These are phyloP conservation scores for Tragelaphus scriptus DNA, from an alignment of 2,113 vertebrate species.

Conservation along the genomic window DNA sequence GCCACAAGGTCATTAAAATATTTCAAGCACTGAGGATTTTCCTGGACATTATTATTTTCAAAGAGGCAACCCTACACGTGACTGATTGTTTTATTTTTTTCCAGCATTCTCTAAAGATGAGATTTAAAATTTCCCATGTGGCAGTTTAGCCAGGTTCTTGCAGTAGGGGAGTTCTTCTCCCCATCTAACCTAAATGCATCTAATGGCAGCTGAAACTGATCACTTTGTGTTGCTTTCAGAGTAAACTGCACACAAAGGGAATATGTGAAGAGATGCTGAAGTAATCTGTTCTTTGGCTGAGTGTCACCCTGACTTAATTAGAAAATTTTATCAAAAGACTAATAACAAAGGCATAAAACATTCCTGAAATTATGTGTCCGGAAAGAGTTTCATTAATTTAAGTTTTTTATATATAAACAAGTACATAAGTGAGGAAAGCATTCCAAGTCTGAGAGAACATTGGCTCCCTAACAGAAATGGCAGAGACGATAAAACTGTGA, in stretches of 20 bases:
- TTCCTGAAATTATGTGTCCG: slow-evolving; percentile 48
- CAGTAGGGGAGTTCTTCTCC: neutral
- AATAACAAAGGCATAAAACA: slow-evolving; percentile 55
- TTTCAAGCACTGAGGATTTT: neutral
- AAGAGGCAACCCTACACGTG: neutral
- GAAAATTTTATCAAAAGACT: slow-evolving; percentile 40
- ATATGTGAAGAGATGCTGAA: slow-evolving; percentile 42
- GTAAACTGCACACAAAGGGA: slow-evolving; percentile 24
- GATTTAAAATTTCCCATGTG: slow-evolving; percentile 3
- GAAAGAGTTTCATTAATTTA: slow-evolving; percentile 59
- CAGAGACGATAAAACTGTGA: slow-evolving; percentile 56
- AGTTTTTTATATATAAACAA: neutral
- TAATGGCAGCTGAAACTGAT: slow-evolving; percentile 33
- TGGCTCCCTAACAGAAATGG: slow-evolving; percentile 52
- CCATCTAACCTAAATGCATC: neutral
- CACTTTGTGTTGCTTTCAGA: slow-evolving; percentile 43
- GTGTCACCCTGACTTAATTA: slow-evolving; percentile 53
- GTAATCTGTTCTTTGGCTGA: slow-evolving; percentile 44
- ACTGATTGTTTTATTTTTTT: neutral
- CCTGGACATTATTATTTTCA: neutral
- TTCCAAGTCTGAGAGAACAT: slow-evolving; percentile 48
- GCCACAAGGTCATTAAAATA: neutral
- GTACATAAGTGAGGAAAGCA: slow-evolving; percentile 68
- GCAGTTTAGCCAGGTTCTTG: neutral
- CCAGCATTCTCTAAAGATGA: slow-evolving; percentile 18